Conservation (phyloP, 2,797 vertebrate species). For the Cossypha polioptera region DNA sequence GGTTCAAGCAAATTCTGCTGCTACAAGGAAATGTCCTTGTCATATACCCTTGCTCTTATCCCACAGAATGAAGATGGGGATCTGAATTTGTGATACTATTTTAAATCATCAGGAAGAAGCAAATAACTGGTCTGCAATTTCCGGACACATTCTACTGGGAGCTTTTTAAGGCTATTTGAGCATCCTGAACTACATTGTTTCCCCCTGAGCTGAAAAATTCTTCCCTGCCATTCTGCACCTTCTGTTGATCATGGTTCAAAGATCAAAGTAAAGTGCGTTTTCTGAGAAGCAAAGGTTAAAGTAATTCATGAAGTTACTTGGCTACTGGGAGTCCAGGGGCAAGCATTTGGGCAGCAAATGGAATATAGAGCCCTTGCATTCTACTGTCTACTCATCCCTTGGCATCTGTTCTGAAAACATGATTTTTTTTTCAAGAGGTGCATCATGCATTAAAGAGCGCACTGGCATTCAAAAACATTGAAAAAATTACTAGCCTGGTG, state of each 20-base stretch:
- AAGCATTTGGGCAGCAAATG: constrained; percentile 24
- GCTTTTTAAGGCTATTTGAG: constrained; percentile 51
- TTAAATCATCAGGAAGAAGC: background rate
- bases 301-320: constrained; percentile 33
- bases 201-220: constrained; percentile 29
- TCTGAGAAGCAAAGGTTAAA: constrained; percentile 61
- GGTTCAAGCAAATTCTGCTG: background rate
- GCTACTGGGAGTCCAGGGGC: constrained; percentile 20
- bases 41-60: background rate
- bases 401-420: background rate
- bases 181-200: constrained; percentile 59
- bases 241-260: constrained; percentile 61
- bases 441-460: background rate
- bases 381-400: background rate
- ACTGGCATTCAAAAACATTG: background rate
- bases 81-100: background rate
- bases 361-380: background rate
- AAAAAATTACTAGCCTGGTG: background rate
- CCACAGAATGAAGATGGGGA: background rate
- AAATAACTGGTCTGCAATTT: background rate
- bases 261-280: constrained; percentile 60
- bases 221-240: constrained; percentile 57
- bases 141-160: background rate
- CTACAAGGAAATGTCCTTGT: background rate
- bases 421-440: background rate